Evolutionary conservation across 2,888 invertebrate genomes (phyloP).

Genomic region (Leptinotarsa tumamoca): DNA sequence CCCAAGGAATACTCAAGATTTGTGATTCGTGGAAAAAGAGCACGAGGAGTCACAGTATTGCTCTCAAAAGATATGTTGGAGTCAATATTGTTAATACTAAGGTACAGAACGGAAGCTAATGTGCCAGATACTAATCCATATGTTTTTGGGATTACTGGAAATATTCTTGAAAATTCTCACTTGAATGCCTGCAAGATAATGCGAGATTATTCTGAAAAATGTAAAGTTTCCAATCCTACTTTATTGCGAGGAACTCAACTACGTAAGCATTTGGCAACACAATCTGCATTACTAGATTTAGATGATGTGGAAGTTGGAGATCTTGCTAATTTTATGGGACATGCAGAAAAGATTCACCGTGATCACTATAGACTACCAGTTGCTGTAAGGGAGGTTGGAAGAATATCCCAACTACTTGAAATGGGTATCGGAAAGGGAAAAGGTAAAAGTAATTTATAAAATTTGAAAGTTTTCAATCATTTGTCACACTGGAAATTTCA

Average conservation of each 20-base stretch:
- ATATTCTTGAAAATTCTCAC: conserved; percentile 29
- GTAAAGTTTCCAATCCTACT: conserved; percentile 47
- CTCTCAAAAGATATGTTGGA: conserved; percentile 23
- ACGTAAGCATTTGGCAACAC: conserved; percentile 52
- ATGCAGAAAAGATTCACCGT: conserved; percentile 40
- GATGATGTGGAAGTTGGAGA: conserved; percentile 33
- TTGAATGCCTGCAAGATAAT: conserved; percentile 50
- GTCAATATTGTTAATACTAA: conserved; percentile 24
- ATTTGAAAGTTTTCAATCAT: background rate
- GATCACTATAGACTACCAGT: conserved; percentile 35
- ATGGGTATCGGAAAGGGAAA: conserved; percentile 6
- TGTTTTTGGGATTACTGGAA: conserved; percentile 31
- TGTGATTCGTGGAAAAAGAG: conserved; percentile 34
- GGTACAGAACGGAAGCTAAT: conserved; percentile 26
- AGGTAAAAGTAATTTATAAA: background rate
- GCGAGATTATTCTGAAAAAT: conserved; percentile 46
- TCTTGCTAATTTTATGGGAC: conserved; percentile 40
- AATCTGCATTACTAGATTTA: conserved; percentile 37
- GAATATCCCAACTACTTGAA: conserved; percentile 30
- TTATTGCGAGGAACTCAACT: conserved; percentile 47
- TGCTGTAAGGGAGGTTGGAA: conserved; percentile 20
- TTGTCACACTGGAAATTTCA: background rate
- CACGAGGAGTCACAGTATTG: conserved; percentile 29
- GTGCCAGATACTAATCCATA: conserved; percentile 34
- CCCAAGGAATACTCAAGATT: conserved; percentile 24